Base-by-base conservation (phyloP, 2,797 vertebrate species). In the Lepus oiostolus region DNA sequence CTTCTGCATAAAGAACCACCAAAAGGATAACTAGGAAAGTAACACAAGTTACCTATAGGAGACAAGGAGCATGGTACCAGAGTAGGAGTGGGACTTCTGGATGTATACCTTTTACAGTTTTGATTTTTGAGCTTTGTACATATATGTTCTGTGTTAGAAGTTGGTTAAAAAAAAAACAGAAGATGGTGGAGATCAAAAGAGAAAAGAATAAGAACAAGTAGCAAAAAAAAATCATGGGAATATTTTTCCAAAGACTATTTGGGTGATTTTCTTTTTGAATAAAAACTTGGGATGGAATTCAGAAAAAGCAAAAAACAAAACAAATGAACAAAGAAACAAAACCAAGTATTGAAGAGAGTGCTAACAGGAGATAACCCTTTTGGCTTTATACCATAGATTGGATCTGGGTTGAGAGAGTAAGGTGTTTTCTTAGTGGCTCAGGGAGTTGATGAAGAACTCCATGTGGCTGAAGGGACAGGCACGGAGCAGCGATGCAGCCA, bases 101-200 rank as follows among this genome's bases (percentile, higher is more conserved):
- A 87, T 82, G 50, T 77, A 50, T 50, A 83, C 28, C 30, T 92
- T 86, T 86, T 83, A 82, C 38, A 87, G 60, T 83, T 85, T 81
- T 83, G 35, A 74, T 72, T 85, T 95, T 86, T 93, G 42, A 95
- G 88, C 65, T 91, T 68, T 68, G 32, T 89, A 93, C 93, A 72
- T 90, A 63, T 32, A 83, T 79, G 84, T 63, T 50, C 32, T 54
- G 21, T 54, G 94, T 92, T 80, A 68, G 81, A 90, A 85, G 12
- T 94, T 91, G 54, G 7, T 93, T 50, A 74, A 93, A 50, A 71
- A 93, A 35, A 26, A 89, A 24, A 68, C 77, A 62, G 47, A 83
- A 83, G 16, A 22, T 52, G n/a, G 50, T 79, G 65, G 84, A 90
- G 62, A 90, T 47, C 24, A 77, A 90, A 95, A 67, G 24, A 84